These are phyloP conservation scores for Blennius ocellaris DNA, from an alignment of 2,113 vertebrate species.

Conservation along the genomic window DNA sequence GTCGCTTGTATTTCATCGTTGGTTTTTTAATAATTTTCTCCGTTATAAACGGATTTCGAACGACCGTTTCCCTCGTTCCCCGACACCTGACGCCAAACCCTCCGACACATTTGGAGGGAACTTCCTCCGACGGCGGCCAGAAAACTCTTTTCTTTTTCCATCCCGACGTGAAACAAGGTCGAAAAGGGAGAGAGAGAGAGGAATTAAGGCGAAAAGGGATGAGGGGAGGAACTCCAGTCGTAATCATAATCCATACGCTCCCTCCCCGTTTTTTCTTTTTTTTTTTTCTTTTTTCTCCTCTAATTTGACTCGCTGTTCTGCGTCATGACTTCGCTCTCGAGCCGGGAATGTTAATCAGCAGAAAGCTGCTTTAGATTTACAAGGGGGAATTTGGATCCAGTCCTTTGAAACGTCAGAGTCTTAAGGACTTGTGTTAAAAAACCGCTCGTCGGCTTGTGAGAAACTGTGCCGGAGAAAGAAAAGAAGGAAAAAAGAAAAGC, in stretches of 20 bases:
- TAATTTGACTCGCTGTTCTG: constrained; percentile 56
- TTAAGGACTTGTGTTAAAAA: constrained; percentile 51
- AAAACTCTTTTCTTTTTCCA: constrained; percentile 46
- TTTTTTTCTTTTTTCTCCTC: constrained; percentile 15
- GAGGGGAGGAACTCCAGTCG: constrained; percentile 18
- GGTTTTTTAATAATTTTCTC: not conserved
- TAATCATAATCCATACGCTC: constrained; percentile 28
- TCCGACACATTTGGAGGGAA: not conserved
- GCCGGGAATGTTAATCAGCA: constrained; percentile 74
- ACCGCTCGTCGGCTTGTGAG: constrained; percentile 45
- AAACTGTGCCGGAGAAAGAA: constrained; percentile 47
- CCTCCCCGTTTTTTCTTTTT: no score
- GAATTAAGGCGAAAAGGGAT: constrained; percentile 1
- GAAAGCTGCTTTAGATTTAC: constrained; percentile 78
- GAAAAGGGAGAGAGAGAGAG: constrained; percentile 12
- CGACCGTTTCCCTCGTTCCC: no score
- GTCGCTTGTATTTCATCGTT: not conserved
- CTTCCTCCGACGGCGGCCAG: constrained; percentile 22
- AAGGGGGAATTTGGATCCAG: constrained; percentile 59
- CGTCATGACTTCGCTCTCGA: constrained; percentile 45
- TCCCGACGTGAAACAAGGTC: constrained; percentile 25
- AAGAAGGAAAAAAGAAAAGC: constrained; percentile 40
- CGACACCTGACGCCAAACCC: no score
- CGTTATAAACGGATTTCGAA: no score
- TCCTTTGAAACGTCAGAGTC: constrained; percentile 62